These are phyloP conservation scores for Dicranocentrus wangi DNA, from an alignment of 2,888 invertebrate genomes.

Conservation along the genomic window DNA sequence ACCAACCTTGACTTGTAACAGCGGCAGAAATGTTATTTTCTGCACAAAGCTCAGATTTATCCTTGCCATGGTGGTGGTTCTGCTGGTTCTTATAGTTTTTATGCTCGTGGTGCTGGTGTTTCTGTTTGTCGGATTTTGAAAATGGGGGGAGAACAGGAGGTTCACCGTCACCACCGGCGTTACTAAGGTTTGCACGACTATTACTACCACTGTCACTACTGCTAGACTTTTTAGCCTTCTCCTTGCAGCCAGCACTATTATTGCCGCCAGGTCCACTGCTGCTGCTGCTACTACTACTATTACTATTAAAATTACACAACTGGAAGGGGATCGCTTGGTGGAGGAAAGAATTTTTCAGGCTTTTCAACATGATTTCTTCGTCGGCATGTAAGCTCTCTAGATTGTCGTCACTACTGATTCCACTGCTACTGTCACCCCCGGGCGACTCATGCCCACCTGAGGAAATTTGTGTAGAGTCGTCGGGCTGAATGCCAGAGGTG, in stretches of 20 bases:
- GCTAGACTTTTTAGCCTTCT: conserved; percentile 10
- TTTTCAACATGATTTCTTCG: conserved; percentile 64
- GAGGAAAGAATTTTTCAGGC: conserved; percentile 59
- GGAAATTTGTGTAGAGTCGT: conserved; percentile 31
- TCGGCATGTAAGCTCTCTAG: conserved; percentile 59
- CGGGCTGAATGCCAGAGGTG: conserved; percentile 14
- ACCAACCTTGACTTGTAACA: conserved; percentile 62
- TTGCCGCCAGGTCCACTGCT: neutral
- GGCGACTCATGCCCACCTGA: conserved; percentile 54
- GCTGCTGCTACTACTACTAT: conserved; percentile 20
- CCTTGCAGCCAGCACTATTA: conserved; percentile 15
- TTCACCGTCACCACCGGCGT: neutral
- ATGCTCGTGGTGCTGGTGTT: conserved; percentile 31
- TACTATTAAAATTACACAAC: conserved; percentile 52
- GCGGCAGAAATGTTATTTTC: conserved; percentile 34
- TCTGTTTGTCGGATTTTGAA: conserved; percentile 10
- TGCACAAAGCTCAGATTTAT: conserved; percentile 37
- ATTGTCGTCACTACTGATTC: conserved; percentile 62
- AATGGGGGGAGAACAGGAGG: neutral
- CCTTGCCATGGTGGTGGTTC: conserved; percentile 24
- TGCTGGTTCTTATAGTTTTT: conserved; percentile 39
- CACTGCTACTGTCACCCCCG: conserved; percentile 59
- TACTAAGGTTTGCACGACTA: neutral
- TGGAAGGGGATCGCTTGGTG: conserved; percentile 63
- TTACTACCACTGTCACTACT: conserved; percentile 27